Conservation (phyloP, 2,797 vertebrate species). For the Liparis tanakae region DNA sequence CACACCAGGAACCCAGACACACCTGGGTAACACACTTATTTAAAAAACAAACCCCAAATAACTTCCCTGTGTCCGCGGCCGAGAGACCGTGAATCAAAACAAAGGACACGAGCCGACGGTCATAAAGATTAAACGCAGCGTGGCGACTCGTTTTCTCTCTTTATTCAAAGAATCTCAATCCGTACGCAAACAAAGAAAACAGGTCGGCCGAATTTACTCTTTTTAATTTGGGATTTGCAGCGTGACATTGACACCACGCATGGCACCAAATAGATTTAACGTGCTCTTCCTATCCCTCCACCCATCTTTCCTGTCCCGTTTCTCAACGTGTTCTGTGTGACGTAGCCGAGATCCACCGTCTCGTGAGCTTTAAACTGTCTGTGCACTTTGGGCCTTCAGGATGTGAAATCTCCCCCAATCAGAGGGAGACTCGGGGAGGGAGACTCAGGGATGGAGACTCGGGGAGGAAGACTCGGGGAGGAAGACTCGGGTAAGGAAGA, state of each 20-base stretch:
- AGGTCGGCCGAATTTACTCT: neutral
- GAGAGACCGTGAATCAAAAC: slow-evolving; percentile 23
- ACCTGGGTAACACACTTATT: slow-evolving; percentile 30
- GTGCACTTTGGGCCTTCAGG: neutral
- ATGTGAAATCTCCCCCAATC: neutral
- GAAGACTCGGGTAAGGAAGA: too few species aligned
- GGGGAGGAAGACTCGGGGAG: too few species aligned
- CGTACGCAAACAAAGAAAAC: neutral
- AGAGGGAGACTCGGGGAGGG: neutral
- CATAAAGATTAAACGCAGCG: slow-evolving; percentile 4
- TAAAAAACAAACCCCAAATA: neutral
- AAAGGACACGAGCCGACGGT: neutral
- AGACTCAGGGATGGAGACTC: too few species aligned
- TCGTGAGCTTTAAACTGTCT: slow-evolving; percentile 11
- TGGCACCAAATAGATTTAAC: slow-evolving; percentile 11
- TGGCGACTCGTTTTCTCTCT: slow-evolving; percentile 2
- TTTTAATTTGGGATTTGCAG: neutral
- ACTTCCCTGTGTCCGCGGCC: neutral
- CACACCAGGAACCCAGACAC: slow-evolving; percentile 27
- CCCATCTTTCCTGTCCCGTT: slow-evolving; percentile 17
- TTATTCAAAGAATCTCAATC: neutral
- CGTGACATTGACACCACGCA: neutral
- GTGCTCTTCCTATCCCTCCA: slow-evolving; percentile 7
- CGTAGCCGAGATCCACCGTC: slow-evolving; percentile 8
- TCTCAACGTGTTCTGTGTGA: slow-evolving; percentile 17